Evolutionary conservation across 2,797 vertebrate genomes (phyloP).

Genomic region (Pseudochromis fuscus): DNA sequence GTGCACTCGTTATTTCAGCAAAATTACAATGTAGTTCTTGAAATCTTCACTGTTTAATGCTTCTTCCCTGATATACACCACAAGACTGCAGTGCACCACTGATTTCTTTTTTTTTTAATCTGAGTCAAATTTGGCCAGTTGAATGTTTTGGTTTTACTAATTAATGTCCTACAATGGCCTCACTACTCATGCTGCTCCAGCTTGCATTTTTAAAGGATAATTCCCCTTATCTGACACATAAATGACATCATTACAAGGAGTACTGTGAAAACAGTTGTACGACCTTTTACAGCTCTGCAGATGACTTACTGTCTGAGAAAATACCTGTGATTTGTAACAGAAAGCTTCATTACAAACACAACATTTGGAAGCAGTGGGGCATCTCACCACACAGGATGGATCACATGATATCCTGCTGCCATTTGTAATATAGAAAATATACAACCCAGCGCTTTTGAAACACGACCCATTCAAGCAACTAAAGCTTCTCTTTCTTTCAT

Average conservation of each 20-base stretch:
- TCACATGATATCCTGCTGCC: neutral
- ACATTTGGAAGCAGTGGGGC: no score
- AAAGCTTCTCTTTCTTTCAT: conserved; percentile 2
- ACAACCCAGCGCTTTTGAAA: neutral
- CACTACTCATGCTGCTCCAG: neutral
- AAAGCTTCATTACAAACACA: neutral
- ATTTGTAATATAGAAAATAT: conserved; percentile 8
- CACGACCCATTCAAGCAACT: neutral
- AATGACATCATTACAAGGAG: neutral
- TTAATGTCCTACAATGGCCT: no score
- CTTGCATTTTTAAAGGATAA: neutral
- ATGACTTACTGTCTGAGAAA: conserved; percentile 1
- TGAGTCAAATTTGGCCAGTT: no score
- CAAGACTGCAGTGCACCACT: neutral
- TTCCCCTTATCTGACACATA: neutral
- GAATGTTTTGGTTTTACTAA: no score
- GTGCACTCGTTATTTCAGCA: neutral
- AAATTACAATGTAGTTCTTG: neutral
- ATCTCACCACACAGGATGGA: neutral
- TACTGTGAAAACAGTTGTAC: neutral
- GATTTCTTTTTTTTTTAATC: neutral
- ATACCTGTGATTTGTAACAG: neutral
- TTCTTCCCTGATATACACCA: neutral
- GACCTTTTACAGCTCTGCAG: neutral
- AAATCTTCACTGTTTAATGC: neutral